Percentiles rank a stretch among this genome's conserved stretches.
Conservation (phyloP, 2,113 vertebrate species). For the Antechinus stuartii region DNA sequence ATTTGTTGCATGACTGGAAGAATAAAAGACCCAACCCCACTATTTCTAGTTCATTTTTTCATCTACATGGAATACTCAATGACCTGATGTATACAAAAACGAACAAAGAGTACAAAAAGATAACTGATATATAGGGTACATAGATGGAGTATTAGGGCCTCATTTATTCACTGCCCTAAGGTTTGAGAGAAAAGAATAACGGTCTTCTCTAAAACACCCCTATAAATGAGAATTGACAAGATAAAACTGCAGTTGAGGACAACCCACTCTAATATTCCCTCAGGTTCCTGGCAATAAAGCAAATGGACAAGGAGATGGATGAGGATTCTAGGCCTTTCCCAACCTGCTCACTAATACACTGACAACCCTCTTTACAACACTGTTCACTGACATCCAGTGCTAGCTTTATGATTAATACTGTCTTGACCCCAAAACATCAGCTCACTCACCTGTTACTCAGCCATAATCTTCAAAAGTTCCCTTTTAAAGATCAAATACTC, state of each 20-base stretch:
- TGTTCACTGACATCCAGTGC: not conserved
- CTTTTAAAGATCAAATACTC: not conserved
- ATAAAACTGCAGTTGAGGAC: not conserved
- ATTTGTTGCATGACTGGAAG: not conserved
- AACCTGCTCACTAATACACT: not conserved
- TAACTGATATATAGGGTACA: not conserved
- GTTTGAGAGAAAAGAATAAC: not conserved
- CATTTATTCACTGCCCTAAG: not conserved
- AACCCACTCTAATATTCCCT: not conserved
- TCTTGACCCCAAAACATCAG: not conserved
- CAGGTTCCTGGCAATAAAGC: not conserved
- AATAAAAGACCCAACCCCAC: not conserved
- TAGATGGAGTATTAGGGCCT: not conserved
- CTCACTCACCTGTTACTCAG: not conserved
- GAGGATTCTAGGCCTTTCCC: not conserved
- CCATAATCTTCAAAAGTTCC: not conserved
- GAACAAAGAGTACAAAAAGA: not conserved
- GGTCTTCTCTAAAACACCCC: not conserved
- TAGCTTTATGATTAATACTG: not conserved
- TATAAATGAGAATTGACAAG: not conserved
- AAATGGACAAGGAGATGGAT: not conserved
- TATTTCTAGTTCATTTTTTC: not conserved
- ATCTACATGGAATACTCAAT: not conserved
- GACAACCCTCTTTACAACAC: not conserved
- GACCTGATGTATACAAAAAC: not conserved